Base-by-base conservation (phyloP, 2,113 vertebrate genomes). In the Daphoenositta chrysoptera region DNA sequence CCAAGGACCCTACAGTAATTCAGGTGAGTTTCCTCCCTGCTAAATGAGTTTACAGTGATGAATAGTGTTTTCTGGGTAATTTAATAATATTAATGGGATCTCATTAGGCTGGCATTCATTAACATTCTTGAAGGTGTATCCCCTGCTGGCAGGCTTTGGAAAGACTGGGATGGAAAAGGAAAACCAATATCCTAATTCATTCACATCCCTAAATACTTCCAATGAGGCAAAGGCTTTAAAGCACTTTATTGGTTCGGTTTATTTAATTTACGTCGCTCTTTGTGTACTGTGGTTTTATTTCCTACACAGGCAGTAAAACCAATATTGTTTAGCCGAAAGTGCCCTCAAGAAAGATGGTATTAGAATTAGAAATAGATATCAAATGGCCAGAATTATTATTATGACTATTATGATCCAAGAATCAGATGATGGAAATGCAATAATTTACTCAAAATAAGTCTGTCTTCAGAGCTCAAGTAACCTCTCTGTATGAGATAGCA, bases 21-120 rank as follows among this genome's bases (percentile, higher is more conserved):
- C 7, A 11, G 91, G 72, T 90, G 93, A 93, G 87, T 93, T 96
- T 95, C 91, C 94, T 90, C 86, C 93, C 83, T 75, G 70, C 71
- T 91, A 95, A 97, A 96, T 83, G 90, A 90, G 48, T 96, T 93
- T 96, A 93, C 77, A 95, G 91, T 95, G 94, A 96, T 95, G 87
- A 97, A 96, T 94, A 94, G 91, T 77, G 66, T 93, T 96, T 94
- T 87, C 96, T 94, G 85, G 79, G 94, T 96, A 96, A 96, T 95
- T 93, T 94, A 93, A 97, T 97, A 96, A 95, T 92, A 96, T 93
- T 97, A 97, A 97, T 96, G 92, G 89, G 90, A 60, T 96, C 96
- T 97, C 93, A 96, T 96, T 96, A 95, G 80, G 40, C 91, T 91
- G 87, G 90, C 78, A 78, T 92, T 93, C 91, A 93, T 96, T 94